Base-by-base conservation (phyloP, 2,888 invertebrate genomes). In the Amphipoea oculea region DNA sequence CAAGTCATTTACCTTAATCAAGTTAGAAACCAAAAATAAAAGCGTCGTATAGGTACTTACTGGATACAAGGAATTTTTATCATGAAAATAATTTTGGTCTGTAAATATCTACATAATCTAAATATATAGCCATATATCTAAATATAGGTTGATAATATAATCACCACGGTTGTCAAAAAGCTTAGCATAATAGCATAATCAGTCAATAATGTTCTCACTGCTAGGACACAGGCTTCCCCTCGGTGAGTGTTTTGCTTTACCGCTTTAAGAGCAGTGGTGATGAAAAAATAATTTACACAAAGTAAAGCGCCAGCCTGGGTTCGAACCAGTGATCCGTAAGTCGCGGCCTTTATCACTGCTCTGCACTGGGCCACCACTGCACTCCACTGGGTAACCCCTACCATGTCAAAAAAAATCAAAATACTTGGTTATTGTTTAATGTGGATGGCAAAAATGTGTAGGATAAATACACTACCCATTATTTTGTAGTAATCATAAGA, bases 1-100 rank as follows among this genome's bases (percentile, higher is more conserved):
- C 57, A 63, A 73, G 68, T 81, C 54, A 68, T 81, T 87, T 85
- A 76, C 63, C 71, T 85, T 69, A 74, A 85, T 87, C 82, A 72
- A 81, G 73, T 85, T 74, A 71, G 4, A 6, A 68, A 78, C 48
- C 36, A 67, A 77, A 70, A 60, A 67, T 82, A 51, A 48, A 20
- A 57, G 7, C 54, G n/a, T 51, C 69, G 42, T 17, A 9, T 70
- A 40, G 0, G 51, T 70, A 23, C 14, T 40, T n/a, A 17, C 2
- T 36, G 12, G 51, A 20, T 17, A 67, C 42, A 42, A 48, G 12
- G 20, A 9, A 2, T 9, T 7, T 7, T 54, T 70, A 70, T 36
- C 4, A 20, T 4, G 6, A 36, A 51, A 20, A 20, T 51, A 12
- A 68, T n/a, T 36, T 20, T 23, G 23, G 1, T n/a, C 9, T 45